These are phyloP conservation scores for Zaprionus vittiger DNA, from an alignment of 1,140 invertebrate species.

Conservation along the genomic window DNA sequence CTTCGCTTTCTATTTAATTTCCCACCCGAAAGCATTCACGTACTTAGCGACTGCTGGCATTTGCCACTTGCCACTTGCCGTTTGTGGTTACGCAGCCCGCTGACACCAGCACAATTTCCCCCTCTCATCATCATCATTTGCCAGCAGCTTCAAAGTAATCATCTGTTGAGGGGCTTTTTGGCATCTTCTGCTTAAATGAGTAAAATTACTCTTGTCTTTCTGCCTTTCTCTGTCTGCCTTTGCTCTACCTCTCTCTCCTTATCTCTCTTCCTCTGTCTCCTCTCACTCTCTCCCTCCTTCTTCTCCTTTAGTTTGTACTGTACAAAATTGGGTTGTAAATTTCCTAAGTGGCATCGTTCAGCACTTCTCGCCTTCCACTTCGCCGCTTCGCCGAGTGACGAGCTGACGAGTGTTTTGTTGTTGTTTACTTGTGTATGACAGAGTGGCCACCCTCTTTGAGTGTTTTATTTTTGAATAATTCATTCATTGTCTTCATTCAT, in stretches of 20 bases:
- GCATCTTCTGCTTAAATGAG: slow-evolving; percentile 45
- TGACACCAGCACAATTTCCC: slow-evolving; percentile 45
- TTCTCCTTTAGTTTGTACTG: slow-evolving; percentile 33
- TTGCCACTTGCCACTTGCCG: slow-evolving; percentile 41
- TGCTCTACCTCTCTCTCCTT: no score
- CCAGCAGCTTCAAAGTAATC: slow-evolving; percentile 47
- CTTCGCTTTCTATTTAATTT: slow-evolving; percentile 78
- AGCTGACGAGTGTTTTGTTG: slow-evolving; percentile 64
- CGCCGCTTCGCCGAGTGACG: not conserved
- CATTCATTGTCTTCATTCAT: slow-evolving; percentile 47
- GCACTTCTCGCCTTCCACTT: not conserved
- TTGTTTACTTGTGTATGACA: slow-evolving; percentile 54
- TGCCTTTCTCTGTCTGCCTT: not conserved
- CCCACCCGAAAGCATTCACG: slow-evolving; percentile 64
- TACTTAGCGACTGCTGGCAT: slow-evolving; percentile 49
- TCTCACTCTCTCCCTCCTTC: not conserved
- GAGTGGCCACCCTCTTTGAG: slow-evolving; percentile 33
- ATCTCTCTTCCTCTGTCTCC: not conserved
- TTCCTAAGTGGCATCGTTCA: slow-evolving; percentile 60
- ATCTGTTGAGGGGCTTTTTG: slow-evolving; percentile 13
- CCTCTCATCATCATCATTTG: not conserved
- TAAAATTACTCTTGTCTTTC: slow-evolving; percentile 58
- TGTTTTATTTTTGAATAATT: slow-evolving; percentile 70
- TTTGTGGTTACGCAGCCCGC: slow-evolving; percentile 45
- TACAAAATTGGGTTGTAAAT: slow-evolving; percentile 67